These are phyloP conservation scores for Zootoca vivipara DNA, from an alignment of 2,113 vertebrate genomes.

Conservation along the genomic window DNA sequence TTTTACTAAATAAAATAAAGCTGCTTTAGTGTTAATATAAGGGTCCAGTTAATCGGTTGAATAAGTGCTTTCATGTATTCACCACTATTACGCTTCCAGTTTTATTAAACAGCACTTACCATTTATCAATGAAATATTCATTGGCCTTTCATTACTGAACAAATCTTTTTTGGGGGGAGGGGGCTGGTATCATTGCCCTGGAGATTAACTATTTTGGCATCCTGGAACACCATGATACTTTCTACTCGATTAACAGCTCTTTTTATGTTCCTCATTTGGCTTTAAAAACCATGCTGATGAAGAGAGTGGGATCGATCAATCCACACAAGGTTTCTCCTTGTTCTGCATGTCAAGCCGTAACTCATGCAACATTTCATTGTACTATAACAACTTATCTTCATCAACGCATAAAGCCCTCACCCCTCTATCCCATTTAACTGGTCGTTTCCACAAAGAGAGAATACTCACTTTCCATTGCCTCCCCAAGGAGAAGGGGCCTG, in stretches of 20 bases:
- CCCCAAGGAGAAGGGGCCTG: constrained; percentile 96
- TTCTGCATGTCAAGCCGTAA: constrained; percentile 13
- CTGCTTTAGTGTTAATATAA: constrained; percentile 63
- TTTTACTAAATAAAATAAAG: constrained; percentile 21
- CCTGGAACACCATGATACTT: constrained; percentile 64
- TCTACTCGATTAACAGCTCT: constrained; percentile 71
- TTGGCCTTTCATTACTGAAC: constrained; percentile 77
- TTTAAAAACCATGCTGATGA: constrained; percentile 64
- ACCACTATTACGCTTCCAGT: constrained; percentile 72
- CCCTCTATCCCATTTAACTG: constrained; percentile 3
- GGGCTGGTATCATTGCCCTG: constrained; percentile 64
- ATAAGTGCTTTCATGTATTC: constrained; percentile 71
- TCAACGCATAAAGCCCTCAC: constrained; percentile 13
- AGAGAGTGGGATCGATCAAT: constrained; percentile 50
- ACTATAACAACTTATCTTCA: constrained; percentile 37
- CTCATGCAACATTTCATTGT: constrained; percentile 32
- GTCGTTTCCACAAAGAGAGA: constrained; percentile 55
- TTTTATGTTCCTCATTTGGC: constrained; percentile 71
- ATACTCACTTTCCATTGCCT: constrained; percentile 95
- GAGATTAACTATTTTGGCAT: constrained; percentile 73
- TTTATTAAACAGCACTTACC: constrained; percentile 79
- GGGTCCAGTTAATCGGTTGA: constrained; percentile 70
- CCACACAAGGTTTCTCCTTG: constrained; percentile 42
- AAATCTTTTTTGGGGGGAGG: constrained; percentile 59
- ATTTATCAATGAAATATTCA: constrained; percentile 83